Evolutionary conservation across 2,888 invertebrate species (phyloP), one percentile per base, ranked within the genome.

Genomic region (Drosophila borborema): DNA sequence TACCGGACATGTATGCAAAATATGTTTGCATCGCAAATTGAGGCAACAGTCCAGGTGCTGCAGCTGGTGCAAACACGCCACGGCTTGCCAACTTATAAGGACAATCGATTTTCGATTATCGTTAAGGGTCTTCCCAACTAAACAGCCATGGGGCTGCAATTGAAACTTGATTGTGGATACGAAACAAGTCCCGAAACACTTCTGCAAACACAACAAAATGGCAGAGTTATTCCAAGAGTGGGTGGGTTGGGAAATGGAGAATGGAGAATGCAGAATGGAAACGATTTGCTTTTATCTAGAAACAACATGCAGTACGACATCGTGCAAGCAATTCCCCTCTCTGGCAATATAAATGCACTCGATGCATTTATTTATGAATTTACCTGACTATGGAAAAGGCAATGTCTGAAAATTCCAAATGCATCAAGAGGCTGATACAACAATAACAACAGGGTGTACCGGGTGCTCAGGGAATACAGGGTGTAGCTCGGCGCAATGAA

Each of bases 31-130:
- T 63, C 62, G 62, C 43, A 66, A 78, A 70, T 68, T 59, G 78
- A 51, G 53, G 56, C 23, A 23, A 8, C 16, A 38, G 41, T 58
- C 63, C 54, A 63, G 65, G 45, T 60, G 64, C 18, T 20, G 49
- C 56, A 66, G 66, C 53, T 74, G 66, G 53, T 40, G 53, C 6
- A 31, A 9, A 28, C 46, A 59, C 43, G 40, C 49, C 48, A 41
- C 62, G 72, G 72, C 74, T 72, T 51, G 66, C 69, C 63, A 72
- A 82, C 73, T 72, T 80, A 58, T 65, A 54, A 51, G 72, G 54
- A 76, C 78, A 76, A 82, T 82, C 82, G 82, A 82, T 82, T 82
- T 82, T 82, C 86, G 82, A 82, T 82, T 85, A 82, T 71, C 70
- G 61, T 58, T 41, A 62, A 48, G 46, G 28, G 40, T 40, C 38